These are phyloP conservation scores for Crocodylus rhombifer DNA, from an alignment of 2,797 vertebrate genomes.

Conservation along the genomic window DNA sequence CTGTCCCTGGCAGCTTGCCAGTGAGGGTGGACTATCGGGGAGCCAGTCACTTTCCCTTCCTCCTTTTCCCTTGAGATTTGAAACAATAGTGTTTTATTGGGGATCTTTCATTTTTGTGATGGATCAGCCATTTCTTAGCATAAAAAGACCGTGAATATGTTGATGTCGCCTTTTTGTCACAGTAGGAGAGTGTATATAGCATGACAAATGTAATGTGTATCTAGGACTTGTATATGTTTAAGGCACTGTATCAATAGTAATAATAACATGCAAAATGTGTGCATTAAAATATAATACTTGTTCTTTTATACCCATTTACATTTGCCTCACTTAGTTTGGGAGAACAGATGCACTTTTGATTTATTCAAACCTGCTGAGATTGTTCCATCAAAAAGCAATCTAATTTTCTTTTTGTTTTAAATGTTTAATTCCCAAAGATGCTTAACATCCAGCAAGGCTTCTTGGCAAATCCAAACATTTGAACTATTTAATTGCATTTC, in stretches of 20 bases:
- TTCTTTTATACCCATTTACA: background rate
- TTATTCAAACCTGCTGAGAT: slow-evolving; percentile 39
- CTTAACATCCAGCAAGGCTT: slow-evolving; percentile 68
- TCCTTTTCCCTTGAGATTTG: no score
- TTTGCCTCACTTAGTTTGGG: background rate
- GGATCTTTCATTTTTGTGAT: no score
- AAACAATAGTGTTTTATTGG: no score
- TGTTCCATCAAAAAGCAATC: slow-evolving; percentile 31
- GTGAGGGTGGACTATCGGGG: no score
- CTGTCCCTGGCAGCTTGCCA: no score
- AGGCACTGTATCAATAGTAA: background rate
- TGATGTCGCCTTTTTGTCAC: no score
- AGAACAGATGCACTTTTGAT: background rate
- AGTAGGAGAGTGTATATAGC: no score
- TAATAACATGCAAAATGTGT: background rate
- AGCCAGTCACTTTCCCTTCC: no score
- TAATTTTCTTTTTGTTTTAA: slow-evolving; percentile 27
- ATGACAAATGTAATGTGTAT: no score
- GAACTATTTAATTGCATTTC: slow-evolving; percentile 63
- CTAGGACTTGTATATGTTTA: no score
- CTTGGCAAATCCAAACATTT: slow-evolving; percentile 74
- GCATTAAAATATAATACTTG: background rate
- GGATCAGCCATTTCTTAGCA: no score
- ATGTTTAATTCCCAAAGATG: slow-evolving; percentile 22
- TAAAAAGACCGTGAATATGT: no score